Conservation (phyloP, 2,113 vertebrate genomes). For the Carlito syrichta region DNA sequence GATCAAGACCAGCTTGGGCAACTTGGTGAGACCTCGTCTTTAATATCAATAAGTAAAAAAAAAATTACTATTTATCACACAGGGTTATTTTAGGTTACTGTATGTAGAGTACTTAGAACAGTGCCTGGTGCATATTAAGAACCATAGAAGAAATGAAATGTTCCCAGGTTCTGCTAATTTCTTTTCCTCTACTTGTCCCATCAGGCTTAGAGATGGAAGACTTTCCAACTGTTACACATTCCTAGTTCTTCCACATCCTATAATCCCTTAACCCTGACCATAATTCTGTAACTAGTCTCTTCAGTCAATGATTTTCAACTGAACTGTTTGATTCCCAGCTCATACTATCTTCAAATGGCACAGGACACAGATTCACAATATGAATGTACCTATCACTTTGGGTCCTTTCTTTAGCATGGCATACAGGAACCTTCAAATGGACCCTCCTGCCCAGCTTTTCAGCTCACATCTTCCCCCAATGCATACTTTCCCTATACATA, state of each 20-base stretch:
- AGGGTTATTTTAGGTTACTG: not conserved
- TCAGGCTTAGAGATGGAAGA: no score
- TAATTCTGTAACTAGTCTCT: not conserved
- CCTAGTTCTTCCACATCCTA: not conserved
- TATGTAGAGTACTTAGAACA: not conserved
- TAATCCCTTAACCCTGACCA: not conserved
- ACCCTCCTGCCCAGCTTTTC: not conserved
- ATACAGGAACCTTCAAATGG: not conserved
- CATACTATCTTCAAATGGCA: not conserved
- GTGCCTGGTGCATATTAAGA: not conserved
- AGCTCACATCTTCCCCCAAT: not conserved
- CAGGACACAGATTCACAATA: not conserved
- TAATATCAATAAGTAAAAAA: no score
- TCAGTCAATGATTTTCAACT: not conserved
- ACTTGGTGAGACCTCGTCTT: no score
- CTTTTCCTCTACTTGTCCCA: not conserved
- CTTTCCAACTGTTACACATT: not conserved
- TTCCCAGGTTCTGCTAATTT: not conserved
- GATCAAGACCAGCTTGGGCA: no score
- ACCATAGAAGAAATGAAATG: not conserved
- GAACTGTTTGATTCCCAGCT: not conserved
- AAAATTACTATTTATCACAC: not conserved
- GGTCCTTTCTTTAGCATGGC: not conserved
- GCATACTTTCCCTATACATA: not conserved
- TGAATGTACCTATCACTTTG: not conserved